phyloP scores from a whole-genome alignment of 2,113 vertebrate species.

The human region DNA sequence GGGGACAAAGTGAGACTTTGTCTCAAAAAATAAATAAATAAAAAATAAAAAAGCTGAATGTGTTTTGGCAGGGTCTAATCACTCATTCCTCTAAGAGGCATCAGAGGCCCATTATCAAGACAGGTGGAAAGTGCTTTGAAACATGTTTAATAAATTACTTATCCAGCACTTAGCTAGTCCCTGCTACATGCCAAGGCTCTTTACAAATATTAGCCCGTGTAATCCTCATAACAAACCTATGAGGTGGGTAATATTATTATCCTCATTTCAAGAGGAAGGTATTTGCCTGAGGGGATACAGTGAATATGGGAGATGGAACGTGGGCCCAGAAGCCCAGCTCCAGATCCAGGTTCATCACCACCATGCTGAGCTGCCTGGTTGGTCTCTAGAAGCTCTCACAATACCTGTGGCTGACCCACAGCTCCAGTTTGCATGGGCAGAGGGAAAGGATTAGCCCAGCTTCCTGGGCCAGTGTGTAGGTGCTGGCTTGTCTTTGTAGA shows the following conservation, averaged over 20 bases:
- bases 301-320: neutral
- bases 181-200: neutral
- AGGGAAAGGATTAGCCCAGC: neutral
- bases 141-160: neutral
- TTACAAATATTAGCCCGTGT: no score
- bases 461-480: neutral
- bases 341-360: neutral
- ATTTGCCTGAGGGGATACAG: neutral
- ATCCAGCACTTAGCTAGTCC: neutral
- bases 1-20: no score
- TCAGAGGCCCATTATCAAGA: neutral
- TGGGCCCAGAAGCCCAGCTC: neutral
- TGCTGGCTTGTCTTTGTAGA: neutral
- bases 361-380: rapidly evolving
- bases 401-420: neutral
- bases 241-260: neutral
- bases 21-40: no score
- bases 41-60: neutral
- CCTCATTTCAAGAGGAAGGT: neutral
- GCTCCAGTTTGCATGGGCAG: neutral
- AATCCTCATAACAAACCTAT: no score
- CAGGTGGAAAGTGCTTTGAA: neutral
- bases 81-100: neutral
- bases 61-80: neutral
- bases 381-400: neutral